Percentiles rank a stretch among this genome's conserved stretches.
These are phyloP conservation scores for Erynnis tages DNA, from an alignment of 2,888 invertebrate species.

Conservation along the genomic window DNA sequence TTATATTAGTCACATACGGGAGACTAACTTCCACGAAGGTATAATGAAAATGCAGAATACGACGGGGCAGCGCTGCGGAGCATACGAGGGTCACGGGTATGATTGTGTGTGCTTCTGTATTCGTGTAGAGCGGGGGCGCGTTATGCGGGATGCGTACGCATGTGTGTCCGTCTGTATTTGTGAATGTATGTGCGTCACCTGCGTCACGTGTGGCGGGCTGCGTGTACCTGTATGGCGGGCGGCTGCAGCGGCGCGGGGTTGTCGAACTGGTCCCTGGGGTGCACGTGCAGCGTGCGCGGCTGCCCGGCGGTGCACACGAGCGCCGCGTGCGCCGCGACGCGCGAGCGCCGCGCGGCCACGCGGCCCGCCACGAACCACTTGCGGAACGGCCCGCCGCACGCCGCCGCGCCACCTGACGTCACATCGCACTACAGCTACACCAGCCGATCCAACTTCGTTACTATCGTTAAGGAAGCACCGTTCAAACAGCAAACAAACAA, in stretches of 20 bases:
- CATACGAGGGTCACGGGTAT: too few relatives aligned
- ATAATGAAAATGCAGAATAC: too few relatives aligned
- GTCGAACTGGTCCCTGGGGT: slow-evolving; percentile 95
- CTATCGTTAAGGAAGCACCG: too few relatives aligned
- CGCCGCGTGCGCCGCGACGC: slow-evolving; percentile 61
- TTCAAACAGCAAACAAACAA: too few relatives aligned
- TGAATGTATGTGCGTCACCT: background rate
- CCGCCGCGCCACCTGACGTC: slow-evolving; percentile 84
- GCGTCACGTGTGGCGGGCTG: background rate
- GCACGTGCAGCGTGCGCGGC: slow-evolving; percentile 89
- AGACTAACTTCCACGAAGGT: too few relatives aligned
- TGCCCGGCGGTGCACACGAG: slow-evolving; percentile 88
- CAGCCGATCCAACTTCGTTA: too few relatives aligned
- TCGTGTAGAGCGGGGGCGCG: too few relatives aligned
- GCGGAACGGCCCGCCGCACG: slow-evolving; percentile 93
- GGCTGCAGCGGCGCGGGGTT: slow-evolving; percentile 78
- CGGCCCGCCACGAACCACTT: slow-evolving; percentile 92
- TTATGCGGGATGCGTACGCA: too few relatives aligned
- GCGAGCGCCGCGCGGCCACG: slow-evolving; percentile 72
- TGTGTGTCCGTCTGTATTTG: background rate
- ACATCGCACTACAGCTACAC: background rate
- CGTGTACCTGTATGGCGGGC: slow-evolving; percentile 34
- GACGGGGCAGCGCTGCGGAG: too few relatives aligned
- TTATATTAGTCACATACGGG: too few relatives aligned
- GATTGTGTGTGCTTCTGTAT: too few relatives aligned